A percentile compares a stretch with the other conserved stretches of the same genome.
phyloP scores from a whole-genome alignment of 2,113 vertebrate species.

The Theristicus caerulescens region DNA sequence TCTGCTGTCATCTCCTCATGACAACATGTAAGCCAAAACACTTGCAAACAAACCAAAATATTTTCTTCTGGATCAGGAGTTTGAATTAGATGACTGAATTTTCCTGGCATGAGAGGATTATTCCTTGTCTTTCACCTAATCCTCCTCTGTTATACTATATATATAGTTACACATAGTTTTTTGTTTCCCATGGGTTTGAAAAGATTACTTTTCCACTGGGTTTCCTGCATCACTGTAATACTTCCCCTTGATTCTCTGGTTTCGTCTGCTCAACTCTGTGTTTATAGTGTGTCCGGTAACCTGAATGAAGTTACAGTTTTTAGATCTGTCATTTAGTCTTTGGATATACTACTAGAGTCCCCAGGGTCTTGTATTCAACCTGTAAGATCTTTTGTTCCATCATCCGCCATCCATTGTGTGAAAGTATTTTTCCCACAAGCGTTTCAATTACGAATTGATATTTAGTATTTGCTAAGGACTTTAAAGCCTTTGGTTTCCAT shows the following conservation, averaged over 20 bases:
- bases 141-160: constrained; percentile 42
- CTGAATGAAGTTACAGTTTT: constrained; percentile 35
- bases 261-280: constrained; percentile 2
- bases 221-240: constrained; percentile 37
- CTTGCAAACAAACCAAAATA: constrained; percentile 58
- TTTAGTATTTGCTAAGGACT: constrained; percentile 9
- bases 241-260: constrained; percentile 55
- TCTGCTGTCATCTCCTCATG: constrained; percentile 9
- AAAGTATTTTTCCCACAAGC: background rate
- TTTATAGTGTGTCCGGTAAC: background rate
- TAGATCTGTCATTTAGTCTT: constrained; percentile 19
- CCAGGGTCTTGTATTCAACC: background rate
- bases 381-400: constrained; percentile 33
- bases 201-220: constrained; percentile 66
- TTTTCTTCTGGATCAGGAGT: constrained; percentile 57
- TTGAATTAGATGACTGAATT: constrained; percentile 68
- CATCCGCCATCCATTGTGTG: background rate
- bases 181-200: constrained; percentile 31
- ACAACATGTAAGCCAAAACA: constrained; percentile 37
- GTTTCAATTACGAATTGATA: background rate
- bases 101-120: constrained; percentile 62
- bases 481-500: constrained; percentile 22
- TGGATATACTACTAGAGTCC: background rate
- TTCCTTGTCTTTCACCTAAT: constrained; percentile 64
- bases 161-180: constrained; percentile 38